A percentile compares a stretch with the other conserved stretches of the same genome.
Conservation (phyloP, 1,140 invertebrate species). For the Aporrectodea caliginosa region DNA sequence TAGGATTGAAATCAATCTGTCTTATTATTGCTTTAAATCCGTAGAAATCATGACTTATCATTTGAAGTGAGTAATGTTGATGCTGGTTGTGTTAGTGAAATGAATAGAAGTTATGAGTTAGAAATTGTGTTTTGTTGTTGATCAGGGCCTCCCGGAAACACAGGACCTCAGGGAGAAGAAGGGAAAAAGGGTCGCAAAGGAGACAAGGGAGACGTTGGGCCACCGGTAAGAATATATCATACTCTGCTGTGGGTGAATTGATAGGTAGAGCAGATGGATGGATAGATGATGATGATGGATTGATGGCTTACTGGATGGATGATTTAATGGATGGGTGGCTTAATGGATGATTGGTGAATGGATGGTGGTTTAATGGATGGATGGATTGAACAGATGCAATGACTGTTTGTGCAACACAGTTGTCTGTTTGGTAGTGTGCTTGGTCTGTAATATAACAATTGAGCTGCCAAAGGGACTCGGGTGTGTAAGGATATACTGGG, state of each 20-base stretch:
- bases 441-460: too few relatives aligned
- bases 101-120: too few relatives aligned
- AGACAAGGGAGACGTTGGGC: slow-evolving; percentile 18
- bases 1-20: too few relatives aligned
- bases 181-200: slow-evolving; percentile 24
- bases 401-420: background rate
- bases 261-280: too few relatives aligned
- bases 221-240: slow-evolving; percentile 7
- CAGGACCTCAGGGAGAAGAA: slow-evolving; percentile 20
- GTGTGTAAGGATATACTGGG: background rate
- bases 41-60: too few relatives aligned
- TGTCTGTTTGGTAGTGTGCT: background rate
- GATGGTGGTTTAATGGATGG: background rate
- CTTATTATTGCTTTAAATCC: too few relatives aligned
- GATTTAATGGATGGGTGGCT: background rate
- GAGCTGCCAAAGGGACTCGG: too few relatives aligned
- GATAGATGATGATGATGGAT: too few relatives aligned
- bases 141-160: background rate
- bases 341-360: background rate
- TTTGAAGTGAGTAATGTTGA: too few relatives aligned
- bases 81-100: too few relatives aligned
- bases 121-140: background rate
- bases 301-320: background rate
- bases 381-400: too few relatives aligned
- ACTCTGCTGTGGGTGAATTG: too few relatives aligned